Evolutionary conservation across 2,888 invertebrate species (phyloP), one percentile per base, ranked within the genome.

Genomic region (Schizotus pectinicornis): DNA sequence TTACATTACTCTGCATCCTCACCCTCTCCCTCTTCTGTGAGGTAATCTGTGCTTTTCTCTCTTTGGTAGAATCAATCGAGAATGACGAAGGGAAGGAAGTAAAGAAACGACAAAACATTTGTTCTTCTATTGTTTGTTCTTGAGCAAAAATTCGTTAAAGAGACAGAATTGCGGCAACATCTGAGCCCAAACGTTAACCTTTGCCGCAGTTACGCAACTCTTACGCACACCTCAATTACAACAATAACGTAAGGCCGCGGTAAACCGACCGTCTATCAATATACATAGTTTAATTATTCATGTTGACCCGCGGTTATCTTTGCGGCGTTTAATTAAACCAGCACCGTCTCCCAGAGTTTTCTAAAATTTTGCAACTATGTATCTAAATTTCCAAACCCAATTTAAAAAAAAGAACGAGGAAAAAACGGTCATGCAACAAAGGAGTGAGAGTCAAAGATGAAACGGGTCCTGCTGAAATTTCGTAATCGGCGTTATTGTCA

Each of bases 261-360:
- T 22, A 36, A 36, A 38, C 37, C 37, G 12, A 37, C 30, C 37
- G 13, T 48, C 6, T 32, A n/a, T 22, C n/a, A n/a, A n/a, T n/a
- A n/a, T n/a, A n/a, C n/a, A 30, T 11, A 38, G 22, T 48, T 48
- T 48, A 48, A 14, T 38, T 48, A 48, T 48, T 48, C 38, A 37
- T 48, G 48, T 5, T 36, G 9, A 8, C 34, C 45, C 12, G 2
- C 5, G 22, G 22, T 22, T 22, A 45, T 6, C 38, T 38, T 13
- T 9, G 38, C 37, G 6, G 32, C 12, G 11, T 13, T 45, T 13
- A 30, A 6, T 45, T 45, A 36, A 46, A n/a, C n/a, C n/a, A 36
- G 46, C 13, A 22, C 22, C n/a, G n/a, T n/a, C n/a, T n/a, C n/a
- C n/a, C n/a, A n/a, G 22, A 22, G 22, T 22, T 5, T 22, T 22